Conservation (phyloP, 2,113 vertebrate genomes). For the Rhabdomys dilectus region DNA sequence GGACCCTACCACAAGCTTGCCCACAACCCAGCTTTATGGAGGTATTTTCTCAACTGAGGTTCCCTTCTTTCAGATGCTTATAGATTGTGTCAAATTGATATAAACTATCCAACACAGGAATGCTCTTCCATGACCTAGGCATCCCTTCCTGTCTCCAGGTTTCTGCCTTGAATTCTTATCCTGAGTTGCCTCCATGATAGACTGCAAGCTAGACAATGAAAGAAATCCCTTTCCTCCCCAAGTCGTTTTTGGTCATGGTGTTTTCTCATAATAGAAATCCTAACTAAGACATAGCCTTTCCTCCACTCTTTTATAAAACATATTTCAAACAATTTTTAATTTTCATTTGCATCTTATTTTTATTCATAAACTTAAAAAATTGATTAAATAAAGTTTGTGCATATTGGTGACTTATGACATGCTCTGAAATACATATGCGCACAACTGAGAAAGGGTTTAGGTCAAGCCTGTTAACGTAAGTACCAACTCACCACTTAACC, state of each 20-base stretch:
- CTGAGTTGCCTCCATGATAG: neutral
- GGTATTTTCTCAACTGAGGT: neutral
- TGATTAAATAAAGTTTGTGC: neutral
- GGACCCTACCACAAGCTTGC: neutral
- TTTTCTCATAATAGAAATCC: neutral
- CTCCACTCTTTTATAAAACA: neutral
- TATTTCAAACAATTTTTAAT: neutral
- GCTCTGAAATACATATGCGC: neutral
- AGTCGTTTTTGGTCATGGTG: neutral
- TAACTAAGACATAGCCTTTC: neutral
- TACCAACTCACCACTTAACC: neutral
- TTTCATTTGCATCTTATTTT: neutral
- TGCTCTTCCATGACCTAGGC: neutral
- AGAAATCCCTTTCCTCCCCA: neutral
- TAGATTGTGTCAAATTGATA: neutral
- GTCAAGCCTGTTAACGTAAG: neutral
- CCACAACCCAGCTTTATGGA: neutral
- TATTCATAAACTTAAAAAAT: neutral
- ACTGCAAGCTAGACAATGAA: neutral
- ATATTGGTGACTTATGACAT: neutral
- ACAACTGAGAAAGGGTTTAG: neutral
- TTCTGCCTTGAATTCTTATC: neutral
- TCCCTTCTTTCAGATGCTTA: neutral
- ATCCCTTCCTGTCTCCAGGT: neutral
- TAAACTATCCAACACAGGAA: neutral